Evolutionary conservation across 2,888 invertebrate genomes (phyloP).

Genomic region (Temnothorax unifasciatus): DNA sequence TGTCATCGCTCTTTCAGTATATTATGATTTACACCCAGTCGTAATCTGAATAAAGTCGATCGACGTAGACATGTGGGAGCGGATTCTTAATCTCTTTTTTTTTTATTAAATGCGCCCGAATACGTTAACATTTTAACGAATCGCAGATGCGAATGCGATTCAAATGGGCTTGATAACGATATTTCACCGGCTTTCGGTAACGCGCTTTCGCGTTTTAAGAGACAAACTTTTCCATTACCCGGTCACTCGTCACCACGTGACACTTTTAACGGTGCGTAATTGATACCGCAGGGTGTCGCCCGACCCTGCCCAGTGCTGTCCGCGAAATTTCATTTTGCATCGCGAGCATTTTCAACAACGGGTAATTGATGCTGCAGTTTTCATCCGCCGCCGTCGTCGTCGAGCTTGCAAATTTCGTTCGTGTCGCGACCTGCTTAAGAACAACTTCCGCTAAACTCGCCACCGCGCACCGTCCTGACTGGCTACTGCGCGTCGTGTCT

Average conservation of each 20-base stretch:
- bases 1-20: neutral
- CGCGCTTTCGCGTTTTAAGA: constrained; percentile 39
- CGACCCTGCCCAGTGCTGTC: constrained; percentile 29
- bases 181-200: constrained; percentile 5
- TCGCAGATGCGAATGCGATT: constrained; percentile 27
- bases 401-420: constrained; percentile 49
- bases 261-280: constrained; percentile 52
- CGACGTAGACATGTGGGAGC: neutral
- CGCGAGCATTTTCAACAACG: constrained; percentile 47
- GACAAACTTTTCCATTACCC: constrained; percentile 51
- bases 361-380: constrained; percentile 51
- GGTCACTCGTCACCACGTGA: constrained; percentile 48
- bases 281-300: constrained; percentile 46
- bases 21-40: neutral
- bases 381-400: constrained; percentile 31
- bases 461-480: constrained; percentile 17
- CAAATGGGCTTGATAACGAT: neutral
- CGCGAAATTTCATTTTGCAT: constrained; percentile 47
- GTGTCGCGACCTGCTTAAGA: constrained; percentile 47
- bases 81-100: neutral
- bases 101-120: neutral
- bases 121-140: constrained; percentile 35
- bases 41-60: constrained; percentile 11
- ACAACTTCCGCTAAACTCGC: constrained; percentile 45
- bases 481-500: constrained; percentile 35